These are phyloP conservation scores for Etheostoma perlongum DNA, from an alignment of 2,797 vertebrate genomes.

Conservation along the genomic window DNA sequence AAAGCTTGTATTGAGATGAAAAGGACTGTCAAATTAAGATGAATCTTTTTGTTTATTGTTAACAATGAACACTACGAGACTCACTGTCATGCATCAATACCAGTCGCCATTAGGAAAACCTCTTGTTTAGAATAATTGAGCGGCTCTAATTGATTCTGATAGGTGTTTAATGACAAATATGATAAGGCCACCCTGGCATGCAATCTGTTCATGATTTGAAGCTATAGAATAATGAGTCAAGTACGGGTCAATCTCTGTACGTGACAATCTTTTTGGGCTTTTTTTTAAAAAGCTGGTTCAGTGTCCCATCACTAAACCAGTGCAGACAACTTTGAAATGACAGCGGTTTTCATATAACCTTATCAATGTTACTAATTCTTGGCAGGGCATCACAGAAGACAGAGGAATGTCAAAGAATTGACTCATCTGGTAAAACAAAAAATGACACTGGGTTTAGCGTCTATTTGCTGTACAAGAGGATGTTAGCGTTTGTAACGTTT, in stretches of 20 bases:
- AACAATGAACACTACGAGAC: slow-evolving; percentile 26
- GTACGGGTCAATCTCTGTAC: neutral
- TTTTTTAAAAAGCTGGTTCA: slow-evolving; percentile 4
- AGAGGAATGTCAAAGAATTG: slow-evolving; percentile 12
- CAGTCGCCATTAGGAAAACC: slow-evolving; percentile 39
- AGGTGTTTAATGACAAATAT: slow-evolving; percentile 70
- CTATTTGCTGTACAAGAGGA: neutral
- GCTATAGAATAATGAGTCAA: slow-evolving; percentile 28
- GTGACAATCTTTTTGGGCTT: neutral
- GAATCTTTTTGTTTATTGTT: slow-evolving; percentile 48
- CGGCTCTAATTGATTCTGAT: slow-evolving; percentile 65
- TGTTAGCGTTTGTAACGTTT: neutral
- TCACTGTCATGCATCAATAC: slow-evolving; percentile 37
- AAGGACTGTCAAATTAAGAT: slow-evolving; percentile 46
- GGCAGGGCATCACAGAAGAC: slow-evolving; percentile 27
- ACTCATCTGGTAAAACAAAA: slow-evolving; percentile 35
- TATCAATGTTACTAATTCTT: slow-evolving; percentile 43
- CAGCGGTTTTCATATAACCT: slow-evolving; percentile 23
- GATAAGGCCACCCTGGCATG: slow-evolving; percentile 35
- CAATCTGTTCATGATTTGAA: slow-evolving; percentile 42
- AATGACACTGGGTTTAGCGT: slow-evolving; percentile 17
- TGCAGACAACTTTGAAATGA: slow-evolving; percentile 18
- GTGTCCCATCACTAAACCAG: slow-evolving; percentile 18
- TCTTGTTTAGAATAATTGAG: slow-evolving; percentile 55
- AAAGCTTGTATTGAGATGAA: slow-evolving; percentile 37